Evolutionary conservation across 2,888 invertebrate genomes (phyloP), one percentile per base, ranked within the genome.

Genomic region (Cetonia aurata): DNA sequence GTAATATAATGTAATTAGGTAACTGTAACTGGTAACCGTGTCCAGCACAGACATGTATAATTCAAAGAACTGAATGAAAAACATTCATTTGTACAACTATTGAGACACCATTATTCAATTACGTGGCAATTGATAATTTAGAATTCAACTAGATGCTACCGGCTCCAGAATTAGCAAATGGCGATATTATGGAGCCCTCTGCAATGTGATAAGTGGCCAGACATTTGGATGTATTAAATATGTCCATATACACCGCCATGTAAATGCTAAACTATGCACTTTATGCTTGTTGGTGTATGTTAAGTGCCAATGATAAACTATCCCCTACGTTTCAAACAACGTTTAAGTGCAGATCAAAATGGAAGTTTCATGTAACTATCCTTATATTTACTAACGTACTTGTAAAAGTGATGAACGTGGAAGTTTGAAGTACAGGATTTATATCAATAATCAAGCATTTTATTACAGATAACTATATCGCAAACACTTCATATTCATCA

Each of bases 131-230:
- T 70, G 70, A 48, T 59, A 67, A 70, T 72, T 73, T 70, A 72
- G 66, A 67, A 70, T 71, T 72, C 71, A 74, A 74, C 71, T 74
- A 72, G 71, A 48, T 67, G 71, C 74, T 74, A 72, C 74, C 74
- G 74, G 74, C 71, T 62, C 53, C 19, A 19, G 57, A 67, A 67
- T 67, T 62, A 69, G 44, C 52, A 53, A 65, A 65, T 50, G 50
- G 46, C 33, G 25, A 13, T 37, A 41, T 50, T 65, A 50, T 52
- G 50, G 50, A 46, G 55, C 62, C 52, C 62, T 50, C 57, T 57
- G 48, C 31, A 41, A 50, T 15, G 50, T 50, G 19, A 6, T 17
- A 65, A 65, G 62, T 65, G 33, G 50, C 3, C 17, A 15, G 25
- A 13, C 19, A 25, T 65, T 65, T 65, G 15, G 37, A 6, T 41